Evolutionary conservation across 92 coral and sea anemone species (phyloP).

Genomic region (Metridium senile): DNA sequence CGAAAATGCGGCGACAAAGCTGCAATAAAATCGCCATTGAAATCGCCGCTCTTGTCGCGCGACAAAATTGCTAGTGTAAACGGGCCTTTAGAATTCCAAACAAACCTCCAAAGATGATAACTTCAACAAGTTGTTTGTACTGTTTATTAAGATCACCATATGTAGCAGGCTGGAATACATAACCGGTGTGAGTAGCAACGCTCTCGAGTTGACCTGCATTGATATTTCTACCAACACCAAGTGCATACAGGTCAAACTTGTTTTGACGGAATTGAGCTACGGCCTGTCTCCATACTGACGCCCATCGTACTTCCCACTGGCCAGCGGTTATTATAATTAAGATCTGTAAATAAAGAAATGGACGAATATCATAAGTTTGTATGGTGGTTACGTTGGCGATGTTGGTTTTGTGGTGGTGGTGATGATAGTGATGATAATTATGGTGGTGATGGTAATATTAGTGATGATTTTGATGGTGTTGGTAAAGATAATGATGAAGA

Average conservation of each 20-base stretch:
- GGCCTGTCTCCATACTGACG: conserved; percentile 49
- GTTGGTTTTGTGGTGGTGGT: too few species aligned
- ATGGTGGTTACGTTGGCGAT: too few species aligned
- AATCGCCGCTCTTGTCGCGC: too few species aligned
- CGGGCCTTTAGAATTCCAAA: too few species aligned
- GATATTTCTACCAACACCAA: conserved; percentile 58
- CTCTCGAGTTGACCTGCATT: conserved; percentile 55
- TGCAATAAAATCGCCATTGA: too few species aligned
- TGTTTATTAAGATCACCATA: conserved; percentile 48
- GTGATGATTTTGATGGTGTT: too few species aligned
- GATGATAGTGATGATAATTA: too few species aligned
- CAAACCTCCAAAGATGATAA: conserved; percentile 67
- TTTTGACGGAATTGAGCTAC: conserved; percentile 38
- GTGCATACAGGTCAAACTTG: conserved; percentile 52
- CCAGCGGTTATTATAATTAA: conserved; percentile 75
- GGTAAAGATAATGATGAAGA: too few species aligned
- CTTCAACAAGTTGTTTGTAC: conserved; percentile 51
- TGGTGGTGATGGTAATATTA: too few species aligned
- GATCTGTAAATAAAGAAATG: conserved; percentile 45
- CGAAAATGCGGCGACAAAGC: too few species aligned
- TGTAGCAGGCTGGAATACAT: conserved; percentile 56
- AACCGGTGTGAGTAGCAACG: conserved; percentile 50
- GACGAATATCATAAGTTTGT: too few species aligned
- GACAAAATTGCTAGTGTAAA: too few species aligned
- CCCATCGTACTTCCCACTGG: conserved; percentile 61